Evolutionary conservation across 2,888 invertebrate species (phyloP).

Genomic region (Melolontha melolontha): DNA sequence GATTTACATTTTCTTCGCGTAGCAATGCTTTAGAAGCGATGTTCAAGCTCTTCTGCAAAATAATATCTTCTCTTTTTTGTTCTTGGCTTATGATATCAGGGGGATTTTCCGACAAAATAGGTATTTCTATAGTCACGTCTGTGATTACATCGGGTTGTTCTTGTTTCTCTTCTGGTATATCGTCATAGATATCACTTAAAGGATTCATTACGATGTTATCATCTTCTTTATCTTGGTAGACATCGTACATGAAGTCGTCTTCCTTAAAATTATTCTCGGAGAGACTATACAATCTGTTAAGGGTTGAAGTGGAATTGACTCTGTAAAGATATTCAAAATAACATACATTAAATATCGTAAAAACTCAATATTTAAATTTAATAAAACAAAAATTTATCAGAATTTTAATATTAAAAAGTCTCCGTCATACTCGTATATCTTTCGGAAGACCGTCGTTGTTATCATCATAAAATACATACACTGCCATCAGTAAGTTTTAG

Average conservation of each 20-base stretch:
- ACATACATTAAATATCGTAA: neutral
- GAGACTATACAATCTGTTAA: conserved; percentile 32
- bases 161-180: conserved; percentile 19
- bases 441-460: conserved; percentile 49
- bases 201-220: conserved; percentile 37
- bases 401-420: conserved; percentile 16
- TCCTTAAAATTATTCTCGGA: conserved; percentile 37
- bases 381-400: conserved; percentile 14
- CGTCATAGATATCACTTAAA: conserved; percentile 24
- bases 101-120: conserved; percentile 16
- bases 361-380: neutral
- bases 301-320: conserved; percentile 49
- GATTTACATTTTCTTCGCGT: conserved; percentile 34
- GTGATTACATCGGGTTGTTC: neutral
- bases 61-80: conserved; percentile 41
- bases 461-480: conserved; percentile 37
- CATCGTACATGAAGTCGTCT: conserved; percentile 25
- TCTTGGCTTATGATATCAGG: conserved; percentile 26
- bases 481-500: conserved; percentile 4
- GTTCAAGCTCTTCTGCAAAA: conserved; percentile 41
- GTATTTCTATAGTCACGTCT: conserved; percentile 35
- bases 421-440: conserved; percentile 41
- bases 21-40: conserved; percentile 42
- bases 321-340: conserved; percentile 44
- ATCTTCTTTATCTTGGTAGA: conserved; percentile 32